Base-by-base conservation (phyloP, 2,888 invertebrate genomes). In the Slavum lentiscoides region DNA sequence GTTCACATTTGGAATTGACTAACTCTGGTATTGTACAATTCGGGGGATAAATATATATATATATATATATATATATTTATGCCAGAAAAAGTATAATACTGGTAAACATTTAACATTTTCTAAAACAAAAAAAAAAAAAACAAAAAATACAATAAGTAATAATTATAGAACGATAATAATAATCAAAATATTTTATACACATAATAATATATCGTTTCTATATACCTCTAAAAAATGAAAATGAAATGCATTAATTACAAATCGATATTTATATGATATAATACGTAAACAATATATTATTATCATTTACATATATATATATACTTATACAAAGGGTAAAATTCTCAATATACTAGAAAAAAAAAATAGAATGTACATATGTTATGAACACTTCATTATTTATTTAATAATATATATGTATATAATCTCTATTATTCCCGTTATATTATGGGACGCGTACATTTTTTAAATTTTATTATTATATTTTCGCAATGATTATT, bases 311-410 rank as follows among this genome's bases (percentile, higher is more conserved):
- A 15, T 11, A 49, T n/a, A n/a, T n/a, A 49, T 49, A 49, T 49
- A 72, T 49, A 72, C 70, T 70, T 49, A 69, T 53, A 77, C 30
- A 69, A 69, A 77, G 53, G 19, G 70, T 80, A 80, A n/a, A 64
- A 64, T 62, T 72, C 53, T 55, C 64, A 70, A 64, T 80, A 72
- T 62, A 64, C 55, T 70, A 77, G 62, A 77, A n/a, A 70, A 70
- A 80, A 70, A 76, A 80, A 80, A 80, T 80, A 80, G 62, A 80
- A 80, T 64, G 77, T 80, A 80, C 77, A 80, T 30, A 30, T 23
- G n/a, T 19, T 70, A 80, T 70, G 77, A 80, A 80, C 77, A 80
- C 70, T 70, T 49, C 49, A 15, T 49, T 49, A 13, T 49, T 80
- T 43, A 70, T 70, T 69, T 30, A 77, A 68, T 61, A 75, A 69